Conservation (phyloP, 2,797 vertebrate genomes). For the Glossophaga mutica region DNA sequence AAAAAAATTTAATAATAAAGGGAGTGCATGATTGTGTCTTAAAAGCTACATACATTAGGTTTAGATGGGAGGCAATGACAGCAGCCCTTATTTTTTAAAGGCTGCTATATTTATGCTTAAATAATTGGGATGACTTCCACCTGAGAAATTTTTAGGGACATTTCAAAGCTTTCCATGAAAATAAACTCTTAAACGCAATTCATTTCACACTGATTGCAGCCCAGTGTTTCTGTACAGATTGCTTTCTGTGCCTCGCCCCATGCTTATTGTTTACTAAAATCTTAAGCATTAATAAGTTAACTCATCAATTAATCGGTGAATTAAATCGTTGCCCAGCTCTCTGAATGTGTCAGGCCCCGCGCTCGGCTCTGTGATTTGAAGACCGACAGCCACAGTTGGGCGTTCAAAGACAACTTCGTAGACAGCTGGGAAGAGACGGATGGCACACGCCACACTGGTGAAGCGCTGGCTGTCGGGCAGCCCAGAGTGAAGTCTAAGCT, state of each 20-base stretch:
- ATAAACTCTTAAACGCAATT: not conserved
- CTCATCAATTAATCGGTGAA: not conserved
- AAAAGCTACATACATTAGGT: not conserved
- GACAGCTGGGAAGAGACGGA: not conserved
- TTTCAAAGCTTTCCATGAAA: not conserved
- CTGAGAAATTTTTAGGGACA: not conserved
- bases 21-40: not conserved
- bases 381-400: not conserved
- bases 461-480: not conserved
- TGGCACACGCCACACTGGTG: accelerated
- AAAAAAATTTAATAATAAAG: not conserved
- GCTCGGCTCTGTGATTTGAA: not conserved
- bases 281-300: not conserved
- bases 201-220: not conserved
- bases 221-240: not conserved
- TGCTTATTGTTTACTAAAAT: not conserved
- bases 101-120: not conserved
- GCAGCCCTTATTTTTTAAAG: conserved; percentile 5
- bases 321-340: not conserved
- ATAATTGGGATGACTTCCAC: not conserved
- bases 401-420: not conserved
- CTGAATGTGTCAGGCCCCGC: not conserved
- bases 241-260: not conserved
- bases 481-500: not conserved
- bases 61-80: not conserved